Base-by-base conservation (phyloP, 2,113 vertebrate genomes). In the Conger conger region DNA sequence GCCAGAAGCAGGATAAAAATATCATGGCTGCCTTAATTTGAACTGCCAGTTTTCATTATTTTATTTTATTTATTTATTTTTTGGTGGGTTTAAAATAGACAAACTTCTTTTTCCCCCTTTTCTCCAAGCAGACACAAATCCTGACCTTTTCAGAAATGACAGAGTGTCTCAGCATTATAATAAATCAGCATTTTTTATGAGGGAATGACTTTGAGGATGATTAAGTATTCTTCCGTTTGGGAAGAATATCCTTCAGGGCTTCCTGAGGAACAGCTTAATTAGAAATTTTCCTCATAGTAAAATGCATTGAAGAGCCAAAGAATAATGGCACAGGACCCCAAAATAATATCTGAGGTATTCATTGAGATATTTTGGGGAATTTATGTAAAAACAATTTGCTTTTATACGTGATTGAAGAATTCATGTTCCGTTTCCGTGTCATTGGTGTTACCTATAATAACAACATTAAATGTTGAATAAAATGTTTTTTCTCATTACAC, bases 181-280 rank as follows among this genome's bases (percentile, higher is more conserved):
- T 83, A 86, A 86, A 83, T 73, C 76, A 86, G 57, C 82, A 86
- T 83, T 86, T 83, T 63, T 80, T 86, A 83, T 80, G 42, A 86
- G 76, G 42, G 42, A 80, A 53, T 83, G 76, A 83, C 82, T 83
- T 83, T 83, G 76, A 83, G 54, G 82, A 68, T 80, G 78, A 86
- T 86, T 54, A 83, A 83, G 77, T 60, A 83, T 27, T 23, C n/a
- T 33, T 40, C 40, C 57, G 36, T 86, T 80, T 80, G 77, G 81
- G 11, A 13, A 80, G 11, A 13, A 80, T 84, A 80, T 38, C 81
- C 54, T 81, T 86, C n/a, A 35, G 73, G 85, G 73, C 76, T 50
- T 35, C 37, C 27, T 79, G 81, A 23, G 37, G 73, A 77, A 86
- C 81, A 79, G 68, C 76, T 60, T 82, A 27, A 86, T 82, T 79